phyloP scores from a whole-genome alignment of 2,113 vertebrate genomes.

The Pedionomus torquatus region DNA sequence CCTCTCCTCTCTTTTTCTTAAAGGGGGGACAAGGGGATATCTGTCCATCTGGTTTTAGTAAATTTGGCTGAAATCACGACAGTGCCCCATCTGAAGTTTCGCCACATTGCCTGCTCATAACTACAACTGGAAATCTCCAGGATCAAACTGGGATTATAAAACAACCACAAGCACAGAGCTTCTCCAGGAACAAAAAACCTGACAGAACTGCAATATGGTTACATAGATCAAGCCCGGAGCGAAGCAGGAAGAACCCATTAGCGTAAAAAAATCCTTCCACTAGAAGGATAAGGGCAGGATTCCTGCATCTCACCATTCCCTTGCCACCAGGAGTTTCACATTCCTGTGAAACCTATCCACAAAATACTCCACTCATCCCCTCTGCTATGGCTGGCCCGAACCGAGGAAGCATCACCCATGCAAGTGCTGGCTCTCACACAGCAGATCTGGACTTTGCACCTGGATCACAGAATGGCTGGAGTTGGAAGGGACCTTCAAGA shows the following conservation, averaged over 20 bases:
- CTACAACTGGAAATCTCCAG: neutral
- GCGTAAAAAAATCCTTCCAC: neutral
- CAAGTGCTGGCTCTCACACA: neutral
- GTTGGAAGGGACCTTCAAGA: no score
- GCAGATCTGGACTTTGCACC: neutral
- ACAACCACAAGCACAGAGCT: fast-evolving
- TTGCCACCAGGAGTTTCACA: neutral
- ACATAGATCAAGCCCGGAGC: neutral
- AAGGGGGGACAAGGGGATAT: no score
- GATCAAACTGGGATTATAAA: neutral
- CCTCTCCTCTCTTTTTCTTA: no score
- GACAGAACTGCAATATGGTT: fast-evolving
- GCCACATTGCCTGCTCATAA: fast-evolving
- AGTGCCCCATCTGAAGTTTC: no score
- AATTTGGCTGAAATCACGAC: no score
- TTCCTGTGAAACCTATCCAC: neutral
- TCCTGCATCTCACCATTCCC: neutral
- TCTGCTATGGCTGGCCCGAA: fast-evolving
- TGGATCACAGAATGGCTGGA: no score
- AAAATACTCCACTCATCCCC: neutral
- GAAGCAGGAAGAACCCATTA: neutral
- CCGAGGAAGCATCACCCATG: fast-evolving
- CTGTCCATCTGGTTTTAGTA: no score
- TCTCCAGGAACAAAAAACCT: neutral
- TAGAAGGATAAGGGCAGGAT: neutral